phyloP scores from a whole-genome alignment of 2,888 invertebrate species.

The Syrphus vitripennis region DNA sequence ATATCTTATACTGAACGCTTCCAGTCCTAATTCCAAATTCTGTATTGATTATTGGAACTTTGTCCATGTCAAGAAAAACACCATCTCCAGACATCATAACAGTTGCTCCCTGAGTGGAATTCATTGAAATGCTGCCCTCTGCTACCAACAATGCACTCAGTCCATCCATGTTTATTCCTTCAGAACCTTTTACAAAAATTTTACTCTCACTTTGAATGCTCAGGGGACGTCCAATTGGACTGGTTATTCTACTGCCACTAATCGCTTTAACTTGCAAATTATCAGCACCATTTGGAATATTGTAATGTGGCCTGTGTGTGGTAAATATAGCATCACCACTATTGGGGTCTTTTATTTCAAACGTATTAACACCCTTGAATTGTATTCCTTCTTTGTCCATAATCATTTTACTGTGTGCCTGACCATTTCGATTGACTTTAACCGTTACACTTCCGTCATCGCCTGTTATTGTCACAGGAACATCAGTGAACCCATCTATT shows the following conservation, averaged over 20 bases:
- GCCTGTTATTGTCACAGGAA: conserved; percentile 82
- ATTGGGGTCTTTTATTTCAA: conserved; percentile 86
- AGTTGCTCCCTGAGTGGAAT: conserved; percentile 90
- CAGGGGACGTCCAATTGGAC: conserved; percentile 87
- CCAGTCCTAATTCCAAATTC: conserved; percentile 80
- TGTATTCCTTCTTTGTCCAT: conserved; percentile 87
- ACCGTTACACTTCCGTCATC: conserved; percentile 78
- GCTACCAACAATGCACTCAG: conserved; percentile 88
- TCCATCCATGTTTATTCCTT: conserved; percentile 89
- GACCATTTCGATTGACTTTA: conserved; percentile 80
- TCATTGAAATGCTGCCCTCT: conserved; percentile 89
- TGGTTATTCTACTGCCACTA: conserved; percentile 87
- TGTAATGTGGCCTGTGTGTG: conserved; percentile 88
- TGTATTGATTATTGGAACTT: conserved; percentile 85
- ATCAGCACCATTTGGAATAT: conserved; percentile 86
- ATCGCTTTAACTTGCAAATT: conserved; percentile 85
- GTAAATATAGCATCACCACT: conserved; percentile 87
- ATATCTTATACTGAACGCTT: conserved; percentile 90
- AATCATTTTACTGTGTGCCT: conserved; percentile 81
- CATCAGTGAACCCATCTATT: conserved; percentile 83
- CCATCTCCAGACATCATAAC: conserved; percentile 87
- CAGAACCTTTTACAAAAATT: conserved; percentile 88
- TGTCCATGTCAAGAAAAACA: conserved; percentile 86
- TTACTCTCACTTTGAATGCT: conserved; percentile 86
- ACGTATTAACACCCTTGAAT: conserved; percentile 86